Base-by-base conservation (phyloP, 2,888 invertebrate species). In the Plebejus melissa region DNA sequence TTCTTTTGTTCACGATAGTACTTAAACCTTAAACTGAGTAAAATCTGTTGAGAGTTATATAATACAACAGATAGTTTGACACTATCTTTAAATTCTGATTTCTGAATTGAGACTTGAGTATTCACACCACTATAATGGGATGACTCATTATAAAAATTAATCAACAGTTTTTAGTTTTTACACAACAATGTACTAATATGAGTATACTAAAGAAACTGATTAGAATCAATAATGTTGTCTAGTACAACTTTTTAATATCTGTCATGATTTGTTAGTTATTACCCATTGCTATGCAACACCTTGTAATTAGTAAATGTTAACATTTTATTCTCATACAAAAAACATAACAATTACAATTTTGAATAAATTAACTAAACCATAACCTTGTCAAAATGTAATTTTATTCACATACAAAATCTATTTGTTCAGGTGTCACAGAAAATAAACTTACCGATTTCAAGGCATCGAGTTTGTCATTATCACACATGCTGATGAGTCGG, bases 401-500 rank as follows among this genome's bases (percentile, higher is more conserved):
- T 65, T 32, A 16, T 32, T 13, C 13, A 32, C 22, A 60, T 65
- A 13, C 22, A 13, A 32, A 65, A 65, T 32, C 22, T 41, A 7
- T 41, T 41, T 71, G 22, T 71, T 46, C n/a, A 41, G 4, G n/a
- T 71, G 70, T 71, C 22, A 41, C 16, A 22, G 1, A 22, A 69
- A 58, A 50, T 16, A n/a, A 11, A 78, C 89, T 88, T 80, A 95
- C 90, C 74, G 87, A 86, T n/a, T 96, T 80, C 76, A 96, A 82
- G 78, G 94, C 90, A 81, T 97, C 96, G 74, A 97, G 94, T 76
- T 94, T 94, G 22, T 91, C 94, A 82, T 95, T 97, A 86, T 98
- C 97, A 85, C 98, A 98, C 81, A 98, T 95, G 70, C 97, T 97
- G 79, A 98, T 96, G 46, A 97, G 95, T 0, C 95, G 94, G 86